Base-by-base conservation (phyloP, 2,113 vertebrate genomes). In the Bubo bubo region DNA sequence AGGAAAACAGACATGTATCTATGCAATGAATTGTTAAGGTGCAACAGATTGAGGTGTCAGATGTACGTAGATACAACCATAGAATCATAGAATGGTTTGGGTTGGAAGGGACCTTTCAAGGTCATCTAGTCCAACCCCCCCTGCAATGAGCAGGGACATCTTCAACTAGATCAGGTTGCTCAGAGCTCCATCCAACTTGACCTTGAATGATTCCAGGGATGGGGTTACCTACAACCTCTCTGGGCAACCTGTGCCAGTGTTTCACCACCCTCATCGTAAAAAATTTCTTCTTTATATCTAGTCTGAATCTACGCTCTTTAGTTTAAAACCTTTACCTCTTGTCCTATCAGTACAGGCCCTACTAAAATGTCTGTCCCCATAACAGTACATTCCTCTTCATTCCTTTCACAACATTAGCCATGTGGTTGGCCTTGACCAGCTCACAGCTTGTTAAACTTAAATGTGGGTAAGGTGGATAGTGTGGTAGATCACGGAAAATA, bases 381-480 rank as follows among this genome's bases (percentile, higher is more conserved):
- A 77, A 87, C 41, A 24, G 37, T 24, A 37, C 16, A 11, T 85
- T 87, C 84, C 18, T 82, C 43, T 79, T 68, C 53, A 37, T 73
- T 89, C 27, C 30, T 93, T 41, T 87, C 10, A 52, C 35, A 20
- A 28, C 5, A 8, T 52, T 64, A 71, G 22, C 32, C 37, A 26
- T 16, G 13, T 79, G 56, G 23, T 41, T 94, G 83, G 37, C 26
- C 35, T 77, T 74, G 76, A 89, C 41, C 41, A 87, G 23, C 56
- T 96, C 37, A 60, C 34, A 70, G 34, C 30, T 90, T 75, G 28
- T 74, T 80, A 67, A 92, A 73, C 18, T 62, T 37, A 47, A 70
- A 22, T 35, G 20, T 26, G 26, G 49, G 20, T 30, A 37, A 90
- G 32, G 15, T 77, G n/a, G 55, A 58, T 19, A 79, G 14, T 67